phyloP scores from a whole-genome alignment of 1,140 invertebrate species.

The Kradibia gibbosae region DNA sequence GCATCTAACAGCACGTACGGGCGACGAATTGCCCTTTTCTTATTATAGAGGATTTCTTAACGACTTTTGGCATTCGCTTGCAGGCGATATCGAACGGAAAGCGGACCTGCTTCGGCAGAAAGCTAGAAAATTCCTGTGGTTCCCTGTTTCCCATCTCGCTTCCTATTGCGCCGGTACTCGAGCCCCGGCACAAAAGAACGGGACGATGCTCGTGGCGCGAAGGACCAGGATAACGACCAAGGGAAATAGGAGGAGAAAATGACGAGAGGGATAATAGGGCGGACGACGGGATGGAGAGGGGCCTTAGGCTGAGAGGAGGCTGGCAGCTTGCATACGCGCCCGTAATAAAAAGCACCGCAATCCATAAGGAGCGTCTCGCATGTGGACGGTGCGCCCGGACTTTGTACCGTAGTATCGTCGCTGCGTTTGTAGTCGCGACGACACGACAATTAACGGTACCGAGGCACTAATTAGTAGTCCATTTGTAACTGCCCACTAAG shows the following conservation, averaged over 20 bases:
- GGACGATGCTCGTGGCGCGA: not conserved
- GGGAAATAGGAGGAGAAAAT: not conserved
- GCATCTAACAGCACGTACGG: not conserved
- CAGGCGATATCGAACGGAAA: no score
- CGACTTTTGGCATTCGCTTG: no score
- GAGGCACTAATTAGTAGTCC: constrained; percentile 40
- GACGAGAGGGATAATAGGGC: not conserved
- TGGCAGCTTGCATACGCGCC: constrained; percentile 1
- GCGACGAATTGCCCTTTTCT: not conserved
- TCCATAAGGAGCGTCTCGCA: not conserved
- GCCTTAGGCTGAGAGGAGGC: constrained; percentile 12
- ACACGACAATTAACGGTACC: constrained; percentile 41
- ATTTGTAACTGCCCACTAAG: constrained; percentile 20
- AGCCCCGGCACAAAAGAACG: no score
- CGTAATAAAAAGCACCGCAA: constrained; percentile 11
- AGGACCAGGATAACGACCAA: not conserved
- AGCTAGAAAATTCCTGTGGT: no score
- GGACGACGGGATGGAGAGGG: not conserved
- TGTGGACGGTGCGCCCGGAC: not conserved
- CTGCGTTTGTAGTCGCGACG: constrained; percentile 14
- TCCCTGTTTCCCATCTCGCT: no score
- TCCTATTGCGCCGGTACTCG: no score
- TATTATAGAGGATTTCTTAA: not conserved
- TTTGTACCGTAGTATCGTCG: constrained; percentile 5
- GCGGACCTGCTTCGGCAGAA: no score